Evolutionary conservation across 2,113 vertebrate species (phyloP), one percentile per base, ranked within the genome.

Genomic region (Calyptomena viridis): DNA sequence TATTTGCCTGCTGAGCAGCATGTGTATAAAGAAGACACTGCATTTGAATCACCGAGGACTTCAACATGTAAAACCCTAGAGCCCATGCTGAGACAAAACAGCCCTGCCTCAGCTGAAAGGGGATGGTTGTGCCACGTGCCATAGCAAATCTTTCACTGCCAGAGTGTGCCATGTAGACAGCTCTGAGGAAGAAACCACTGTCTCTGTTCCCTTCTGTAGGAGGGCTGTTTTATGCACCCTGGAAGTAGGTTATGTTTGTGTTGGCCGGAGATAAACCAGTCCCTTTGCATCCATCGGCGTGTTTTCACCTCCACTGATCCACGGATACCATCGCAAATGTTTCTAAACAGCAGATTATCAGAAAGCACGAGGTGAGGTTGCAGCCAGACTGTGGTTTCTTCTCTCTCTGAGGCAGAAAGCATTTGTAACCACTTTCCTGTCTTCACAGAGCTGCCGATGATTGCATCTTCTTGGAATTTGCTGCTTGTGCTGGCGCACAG

Each of bases 401-500:
- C 49, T 25, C 55, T 58, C 56, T 35, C 74, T 94, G 81, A 88
- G 84, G 81, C 84, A 95, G 64, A 85, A 39, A 71, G 89, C 97
- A 96, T 95, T 97, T 97, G 87, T 84, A 96, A 97, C 97, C 96
- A 92, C 97, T 98, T 98, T 97, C 97, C 97, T 97, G 98, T 97
- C 97, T 98, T 98, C 97, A 90, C 97, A 93, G 97, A 98, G 96
- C 96, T 97, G 87, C 72, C 50, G 91, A 96, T 98, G 97, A 96
- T 97, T 93, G 90, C 97, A 97, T 94, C 93, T 97, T 97, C 97
- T 97, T 98, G 97, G 98, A 98, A 98, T 98, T 98, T 63, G 90
- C 89, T 97, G 93, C 97, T 98, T 84, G 97, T 98, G 92, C 97
- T 97, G 97, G 93, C 76, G 39, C 85, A 92, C 60, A 92, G 90